These are phyloP conservation scores for Pogonomyrmex barbatus DNA, from an alignment of 1,140 invertebrate genomes.

Conservation along the genomic window DNA sequence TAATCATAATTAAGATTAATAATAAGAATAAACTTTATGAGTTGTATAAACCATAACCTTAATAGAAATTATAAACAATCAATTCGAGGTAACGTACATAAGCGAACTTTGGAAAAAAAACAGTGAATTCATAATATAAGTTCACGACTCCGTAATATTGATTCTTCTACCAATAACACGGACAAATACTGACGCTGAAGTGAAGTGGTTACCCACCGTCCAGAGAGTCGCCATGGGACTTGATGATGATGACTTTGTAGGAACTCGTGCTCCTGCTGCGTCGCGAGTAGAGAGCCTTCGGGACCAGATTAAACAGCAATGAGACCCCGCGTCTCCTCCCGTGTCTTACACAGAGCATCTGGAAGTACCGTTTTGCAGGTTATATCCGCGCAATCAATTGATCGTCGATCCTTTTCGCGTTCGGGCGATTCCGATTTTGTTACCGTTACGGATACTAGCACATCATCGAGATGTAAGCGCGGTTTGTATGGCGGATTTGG, in stretches of 20 bases:
- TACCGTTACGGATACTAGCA: neutral
- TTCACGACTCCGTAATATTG: neutral
- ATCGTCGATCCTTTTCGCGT: neutral
- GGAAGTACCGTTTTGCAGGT: constrained; percentile 60
- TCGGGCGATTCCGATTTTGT: neutral
- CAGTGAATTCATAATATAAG: neutral
- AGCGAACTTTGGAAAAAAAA: neutral
- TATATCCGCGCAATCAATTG: neutral
- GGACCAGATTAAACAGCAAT: constrained; percentile 72
- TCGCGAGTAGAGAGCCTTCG: constrained; percentile 79
- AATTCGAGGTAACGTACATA: neutral
- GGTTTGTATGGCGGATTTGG: constrained; percentile 35
- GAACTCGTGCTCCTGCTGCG: constrained; percentile 80
- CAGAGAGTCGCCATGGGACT: constrained; percentile 77
- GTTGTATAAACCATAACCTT: neutral
- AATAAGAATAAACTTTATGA: neutral
- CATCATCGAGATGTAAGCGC: neutral
- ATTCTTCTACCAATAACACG: neutral
- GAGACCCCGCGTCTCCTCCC: constrained; percentile 74
- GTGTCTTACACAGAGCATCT: constrained; percentile 83
- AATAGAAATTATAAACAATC: neutral
- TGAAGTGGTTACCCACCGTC: constrained; percentile 76
- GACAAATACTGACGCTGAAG: neutral
- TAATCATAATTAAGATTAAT: neutral
- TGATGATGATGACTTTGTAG: constrained; percentile 80